These are phyloP conservation scores for Seriola quinqueradiata DNA, from an alignment of 2,113 vertebrate species.

Conservation along the genomic window DNA sequence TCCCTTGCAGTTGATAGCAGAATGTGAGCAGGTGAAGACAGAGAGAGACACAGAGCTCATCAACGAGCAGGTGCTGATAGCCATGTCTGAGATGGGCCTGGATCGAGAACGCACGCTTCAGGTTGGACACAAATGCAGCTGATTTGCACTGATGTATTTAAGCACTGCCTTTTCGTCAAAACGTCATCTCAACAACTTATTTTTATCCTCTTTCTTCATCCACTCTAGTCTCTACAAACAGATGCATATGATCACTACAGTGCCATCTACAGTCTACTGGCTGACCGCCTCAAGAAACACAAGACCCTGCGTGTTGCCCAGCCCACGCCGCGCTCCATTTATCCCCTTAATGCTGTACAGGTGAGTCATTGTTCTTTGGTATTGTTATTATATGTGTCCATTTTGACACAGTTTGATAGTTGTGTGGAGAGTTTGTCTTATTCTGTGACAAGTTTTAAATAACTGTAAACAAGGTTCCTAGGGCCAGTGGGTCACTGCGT, in stretches of 20 bases:
- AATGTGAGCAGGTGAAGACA: slow-evolving; percentile 95
- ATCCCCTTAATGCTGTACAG: slow-evolving; percentile 90
- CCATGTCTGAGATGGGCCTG: slow-evolving; percentile 97
- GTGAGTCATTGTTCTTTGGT: slow-evolving; percentile 70
- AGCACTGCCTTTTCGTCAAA: background rate
- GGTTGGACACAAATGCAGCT: slow-evolving; percentile 67
- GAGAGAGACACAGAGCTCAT: slow-evolving; percentile 93
- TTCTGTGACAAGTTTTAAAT: background rate
- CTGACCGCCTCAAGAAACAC: slow-evolving; percentile 95
- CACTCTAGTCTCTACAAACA: slow-evolving; percentile 89
- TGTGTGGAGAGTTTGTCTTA: background rate
- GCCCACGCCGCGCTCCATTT: slow-evolving; percentile 88
- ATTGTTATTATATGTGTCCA: background rate
- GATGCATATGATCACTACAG: slow-evolving; percentile 99
- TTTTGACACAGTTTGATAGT: background rate
- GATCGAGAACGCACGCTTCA: slow-evolving; percentile 94
- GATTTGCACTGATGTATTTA: background rate
- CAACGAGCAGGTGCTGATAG: slow-evolving; percentile 94
- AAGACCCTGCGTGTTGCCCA: slow-evolving; percentile 92
- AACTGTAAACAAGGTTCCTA: background rate
- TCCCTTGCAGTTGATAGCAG: slow-evolving; percentile 90
- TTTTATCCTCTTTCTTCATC: background rate
- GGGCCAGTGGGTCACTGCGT: background rate
- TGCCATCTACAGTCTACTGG: slow-evolving; percentile 98
- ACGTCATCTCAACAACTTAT: no score